A percentile compares a stretch with the other conserved stretches of the same genome.
These are phyloP conservation scores for Camptogramma bilineatum DNA, from an alignment of 2,888 invertebrate genomes.

Conservation along the genomic window DNA sequence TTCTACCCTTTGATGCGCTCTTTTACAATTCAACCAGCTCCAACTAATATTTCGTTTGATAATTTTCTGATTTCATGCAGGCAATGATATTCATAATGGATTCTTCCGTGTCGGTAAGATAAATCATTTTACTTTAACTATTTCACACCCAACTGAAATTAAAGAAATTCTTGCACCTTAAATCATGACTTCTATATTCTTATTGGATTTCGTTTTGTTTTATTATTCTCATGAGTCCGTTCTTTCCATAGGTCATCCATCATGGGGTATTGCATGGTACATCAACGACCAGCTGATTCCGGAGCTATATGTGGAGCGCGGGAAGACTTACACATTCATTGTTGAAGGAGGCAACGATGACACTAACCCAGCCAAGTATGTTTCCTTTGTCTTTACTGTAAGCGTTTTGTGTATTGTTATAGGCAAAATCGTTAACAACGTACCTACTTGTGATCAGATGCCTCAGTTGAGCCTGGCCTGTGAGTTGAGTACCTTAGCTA, in stretches of 20 bases:
- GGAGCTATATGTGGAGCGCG: conserved; percentile 94
- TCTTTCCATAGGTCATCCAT: conserved; percentile 85
- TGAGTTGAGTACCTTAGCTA: too few species aligned
- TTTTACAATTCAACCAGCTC: too few species aligned
- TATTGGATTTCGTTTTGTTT: background rate
- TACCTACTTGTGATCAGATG: too few species aligned
- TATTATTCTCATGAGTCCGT: background rate
- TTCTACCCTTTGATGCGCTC: too few species aligned
- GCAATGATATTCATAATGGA: conserved; percentile 75
- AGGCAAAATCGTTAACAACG: too few species aligned
- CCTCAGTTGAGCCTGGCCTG: too few species aligned
- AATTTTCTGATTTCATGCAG: conserved; percentile 66
- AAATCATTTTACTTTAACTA: conserved; percentile 26
- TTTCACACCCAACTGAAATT: too few species aligned
- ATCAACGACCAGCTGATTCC: conserved; percentile 96
- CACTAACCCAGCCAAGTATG: conserved; percentile 91
- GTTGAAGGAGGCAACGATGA: conserved; percentile 94
- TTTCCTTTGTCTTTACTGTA: too few species aligned
- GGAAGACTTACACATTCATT: conserved; percentile 93
- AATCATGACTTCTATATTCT: background rate
- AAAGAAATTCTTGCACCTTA: too few species aligned
- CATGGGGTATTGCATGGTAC: conserved; percentile 97
- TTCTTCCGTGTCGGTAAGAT: conserved; percentile 62
- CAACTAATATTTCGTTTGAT: too few species aligned
- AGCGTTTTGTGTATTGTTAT: too few species aligned